A percentile compares a stretch with the other conserved stretches of the same genome.
Evolutionary conservation across 2,797 vertebrate species (phyloP).

Genomic region (Tiaroga cobitis): DNA sequence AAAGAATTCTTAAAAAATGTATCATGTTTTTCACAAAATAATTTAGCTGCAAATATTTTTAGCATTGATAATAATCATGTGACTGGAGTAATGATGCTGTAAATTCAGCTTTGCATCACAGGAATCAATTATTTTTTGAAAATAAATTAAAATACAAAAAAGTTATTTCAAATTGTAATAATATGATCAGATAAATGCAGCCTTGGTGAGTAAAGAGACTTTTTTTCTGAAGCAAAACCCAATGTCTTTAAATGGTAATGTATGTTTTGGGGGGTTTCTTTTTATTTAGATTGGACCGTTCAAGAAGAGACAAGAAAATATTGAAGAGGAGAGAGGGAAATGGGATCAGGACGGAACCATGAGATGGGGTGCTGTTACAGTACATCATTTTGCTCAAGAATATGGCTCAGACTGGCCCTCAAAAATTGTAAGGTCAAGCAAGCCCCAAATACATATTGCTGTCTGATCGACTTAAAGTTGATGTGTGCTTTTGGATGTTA

Average conservation of each 20-base stretch:
- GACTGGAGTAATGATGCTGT: not conserved
- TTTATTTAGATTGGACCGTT: not conserved
- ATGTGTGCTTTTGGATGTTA: not conserved
- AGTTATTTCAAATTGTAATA: not conserved
- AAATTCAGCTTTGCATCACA: too few relatives aligned
- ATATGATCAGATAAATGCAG: not conserved
- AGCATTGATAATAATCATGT: not conserved
- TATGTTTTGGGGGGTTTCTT: not conserved
- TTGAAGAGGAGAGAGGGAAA: not conserved
- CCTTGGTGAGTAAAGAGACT: not conserved
- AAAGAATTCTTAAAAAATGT: not conserved
- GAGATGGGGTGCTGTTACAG: not conserved
- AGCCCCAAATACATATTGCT: not conserved
- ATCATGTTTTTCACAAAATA: not conserved
- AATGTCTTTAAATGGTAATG: not conserved
- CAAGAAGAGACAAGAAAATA: not conserved
- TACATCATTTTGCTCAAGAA: not conserved
- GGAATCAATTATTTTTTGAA: not conserved
- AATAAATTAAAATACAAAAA: not conserved
- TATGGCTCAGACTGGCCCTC: not conserved
- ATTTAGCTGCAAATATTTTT: not conserved
- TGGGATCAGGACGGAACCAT: not conserved
- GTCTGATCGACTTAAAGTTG: not conserved
- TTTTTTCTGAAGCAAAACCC: not conserved
- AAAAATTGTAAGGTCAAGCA: not conserved